phyloP scores from a whole-genome alignment of 2,888 invertebrate species.

The Plusia festucae region DNA sequence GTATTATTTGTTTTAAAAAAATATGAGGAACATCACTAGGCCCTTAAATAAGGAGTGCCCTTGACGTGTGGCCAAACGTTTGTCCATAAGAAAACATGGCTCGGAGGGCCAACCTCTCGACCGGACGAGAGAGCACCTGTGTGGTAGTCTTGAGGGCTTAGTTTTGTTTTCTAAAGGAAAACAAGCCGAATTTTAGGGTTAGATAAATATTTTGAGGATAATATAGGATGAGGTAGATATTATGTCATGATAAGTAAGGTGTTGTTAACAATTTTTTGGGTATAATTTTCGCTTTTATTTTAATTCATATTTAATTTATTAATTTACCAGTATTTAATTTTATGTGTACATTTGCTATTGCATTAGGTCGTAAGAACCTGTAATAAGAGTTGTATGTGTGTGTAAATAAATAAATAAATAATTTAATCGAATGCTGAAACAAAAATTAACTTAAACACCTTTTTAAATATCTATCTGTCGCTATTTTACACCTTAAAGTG shows the following conservation, averaged over 20 bases:
- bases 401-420: too few species aligned
- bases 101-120: constrained; percentile 72
- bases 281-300: too few species aligned
- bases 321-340: too few species aligned
- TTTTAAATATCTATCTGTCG: too few species aligned
- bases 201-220: constrained; percentile 12
- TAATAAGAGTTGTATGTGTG: too few species aligned
- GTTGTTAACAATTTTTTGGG: not conserved
- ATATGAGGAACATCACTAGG: constrained; percentile 46
- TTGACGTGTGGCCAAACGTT: constrained; percentile 71
- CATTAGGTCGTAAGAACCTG: too few species aligned
- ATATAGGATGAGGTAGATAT: not conserved
- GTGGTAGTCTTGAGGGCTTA: constrained; percentile 40
- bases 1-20: constrained; percentile 21
- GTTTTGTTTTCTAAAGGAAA: constrained; percentile 23
- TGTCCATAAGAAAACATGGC: constrained; percentile 67
- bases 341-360: too few species aligned
- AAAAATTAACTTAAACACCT: too few species aligned
- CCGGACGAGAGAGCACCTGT: constrained; percentile 67
- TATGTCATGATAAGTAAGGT: not conserved
- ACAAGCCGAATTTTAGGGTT: constrained; percentile 14
- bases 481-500: too few species aligned
- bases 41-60: constrained; percentile 63
- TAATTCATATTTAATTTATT: too few species aligned
- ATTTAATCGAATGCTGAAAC: too few species aligned